Evolutionary conservation across 2,113 vertebrate genomes (phyloP).

Genomic region (Podarcis cretensis): DNA sequence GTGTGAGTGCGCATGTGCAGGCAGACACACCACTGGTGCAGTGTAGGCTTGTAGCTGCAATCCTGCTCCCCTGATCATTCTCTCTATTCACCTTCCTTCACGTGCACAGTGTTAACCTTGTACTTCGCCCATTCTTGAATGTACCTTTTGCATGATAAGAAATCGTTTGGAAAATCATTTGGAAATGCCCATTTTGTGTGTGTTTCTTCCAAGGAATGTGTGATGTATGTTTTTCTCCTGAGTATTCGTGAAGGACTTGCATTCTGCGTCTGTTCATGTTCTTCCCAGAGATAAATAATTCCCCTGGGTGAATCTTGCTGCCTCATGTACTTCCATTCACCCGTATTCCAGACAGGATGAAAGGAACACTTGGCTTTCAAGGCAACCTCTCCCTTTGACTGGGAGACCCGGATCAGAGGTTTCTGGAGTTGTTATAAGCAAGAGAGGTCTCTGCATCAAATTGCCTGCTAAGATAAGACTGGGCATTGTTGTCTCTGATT

Average conservation of each 20-base stretch:
- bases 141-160: background rate
- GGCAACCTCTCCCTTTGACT: background rate
- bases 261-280: no score
- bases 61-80: background rate
- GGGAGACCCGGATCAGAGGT: background rate
- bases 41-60: background rate
- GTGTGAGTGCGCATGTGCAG: background rate
- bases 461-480: background rate
- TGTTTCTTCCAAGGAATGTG: background rate
- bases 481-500: background rate
- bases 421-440: background rate
- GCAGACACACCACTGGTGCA: background rate
- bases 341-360: background rate
- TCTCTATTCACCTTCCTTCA: no score
- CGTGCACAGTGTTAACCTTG: background rate
- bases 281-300: background rate
- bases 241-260: background rate
- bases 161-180: background rate
- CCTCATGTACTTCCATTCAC: background rate
- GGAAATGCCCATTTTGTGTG: no score
- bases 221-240: background rate
- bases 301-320: background rate
- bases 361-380: background rate
- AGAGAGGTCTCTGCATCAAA: background rate
- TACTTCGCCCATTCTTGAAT: background rate